These are phyloP conservation scores for Blastobasis lacticolella DNA, from an alignment of 2,888 invertebrate genomes.

Conservation along the genomic window DNA sequence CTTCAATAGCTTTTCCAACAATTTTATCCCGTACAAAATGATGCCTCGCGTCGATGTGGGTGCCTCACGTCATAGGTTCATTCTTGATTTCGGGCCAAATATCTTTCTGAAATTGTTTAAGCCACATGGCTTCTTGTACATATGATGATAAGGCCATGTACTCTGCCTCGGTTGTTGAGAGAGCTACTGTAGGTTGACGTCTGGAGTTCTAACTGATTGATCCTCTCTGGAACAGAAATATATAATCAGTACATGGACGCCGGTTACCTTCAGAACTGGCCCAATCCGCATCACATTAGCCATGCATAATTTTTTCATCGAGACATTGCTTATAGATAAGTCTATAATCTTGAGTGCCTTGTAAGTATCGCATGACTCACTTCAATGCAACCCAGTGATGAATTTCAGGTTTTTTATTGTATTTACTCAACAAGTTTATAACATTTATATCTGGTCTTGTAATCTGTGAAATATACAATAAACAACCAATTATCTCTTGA, in stretches of 20 bases:
- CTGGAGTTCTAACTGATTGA: constrained; percentile 14
- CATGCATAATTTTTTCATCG: constrained; percentile 9
- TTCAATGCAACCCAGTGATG: not conserved
- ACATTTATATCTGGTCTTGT: constrained; percentile 15
- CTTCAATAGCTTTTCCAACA: too few relatives aligned
- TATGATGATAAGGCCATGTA: constrained; percentile 11
- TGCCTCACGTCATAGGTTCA: too few relatives aligned
- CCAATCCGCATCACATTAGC: too few relatives aligned
- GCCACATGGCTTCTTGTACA: constrained; percentile 6
- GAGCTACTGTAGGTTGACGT: constrained; percentile 13
- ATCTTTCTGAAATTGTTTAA: not conserved
- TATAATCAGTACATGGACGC: constrained; percentile 13
- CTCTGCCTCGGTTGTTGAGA: constrained; percentile 17
- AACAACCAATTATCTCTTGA: constrained; percentile 9
- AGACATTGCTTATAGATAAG: constrained; percentile 7
- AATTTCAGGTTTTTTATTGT: not conserved
- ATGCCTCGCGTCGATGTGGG: too few relatives aligned
- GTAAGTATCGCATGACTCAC: not conserved
- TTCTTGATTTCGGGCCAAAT: too few relatives aligned
- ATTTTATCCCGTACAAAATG: too few relatives aligned
- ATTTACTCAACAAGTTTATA: constrained; percentile 4
- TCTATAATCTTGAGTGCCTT: not conserved
- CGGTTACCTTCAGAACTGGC: constrained; percentile 1
- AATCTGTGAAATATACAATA: constrained; percentile 10
- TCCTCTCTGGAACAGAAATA: constrained; percentile 13